Conservation (phyloP, 2,113 vertebrate species). For the Nansenia antarctica region DNA sequence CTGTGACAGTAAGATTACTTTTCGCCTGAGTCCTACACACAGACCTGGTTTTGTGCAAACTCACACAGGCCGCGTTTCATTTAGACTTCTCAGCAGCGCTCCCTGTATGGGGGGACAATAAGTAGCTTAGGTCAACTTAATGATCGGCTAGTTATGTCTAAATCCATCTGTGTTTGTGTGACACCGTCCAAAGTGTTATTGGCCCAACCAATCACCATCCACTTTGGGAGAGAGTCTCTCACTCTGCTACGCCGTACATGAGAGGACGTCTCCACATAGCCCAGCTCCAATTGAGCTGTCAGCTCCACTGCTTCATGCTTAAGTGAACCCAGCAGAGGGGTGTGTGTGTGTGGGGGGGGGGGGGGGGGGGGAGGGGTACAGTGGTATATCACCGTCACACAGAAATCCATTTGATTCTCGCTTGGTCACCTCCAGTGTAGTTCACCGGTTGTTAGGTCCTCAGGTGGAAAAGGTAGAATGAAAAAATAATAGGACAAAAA, state of each 20-base stretch:
- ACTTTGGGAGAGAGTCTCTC: conserved; percentile 37
- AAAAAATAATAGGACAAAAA: too few relatives aligned
- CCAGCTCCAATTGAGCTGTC: conserved; percentile 67
- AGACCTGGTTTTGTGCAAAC: conserved; percentile 18
- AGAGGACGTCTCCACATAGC: conserved; percentile 36
- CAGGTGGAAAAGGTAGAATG: too few relatives aligned
- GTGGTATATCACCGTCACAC: conserved; percentile 44
- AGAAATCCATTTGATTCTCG: conserved; percentile 57
- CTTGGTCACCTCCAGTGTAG: conserved; percentile 51
- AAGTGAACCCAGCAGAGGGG: conserved; percentile 55
- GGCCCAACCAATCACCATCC: conserved; percentile 50
- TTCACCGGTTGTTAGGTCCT: too few relatives aligned
- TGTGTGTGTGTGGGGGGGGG: too few relatives aligned
- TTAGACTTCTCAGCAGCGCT: conserved; percentile 39
- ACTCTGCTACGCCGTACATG: conserved; percentile 16
- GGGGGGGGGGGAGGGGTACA: conserved; percentile 39
- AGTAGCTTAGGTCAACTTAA: conserved; percentile 49
- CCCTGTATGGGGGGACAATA: conserved; percentile 59
- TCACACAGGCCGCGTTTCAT: conserved; percentile 39
- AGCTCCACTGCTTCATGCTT: conserved; percentile 64
- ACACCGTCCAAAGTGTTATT: conserved; percentile 26
- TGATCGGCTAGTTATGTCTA: conserved; percentile 43
- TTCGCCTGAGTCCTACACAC: conserved; percentile 1
- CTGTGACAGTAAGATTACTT: too few relatives aligned
- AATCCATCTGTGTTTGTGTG: conserved; percentile 55